These are phyloP conservation scores for Drosophila tristis DNA, from an alignment of 1,140 invertebrate genomes.

Conservation along the genomic window DNA sequence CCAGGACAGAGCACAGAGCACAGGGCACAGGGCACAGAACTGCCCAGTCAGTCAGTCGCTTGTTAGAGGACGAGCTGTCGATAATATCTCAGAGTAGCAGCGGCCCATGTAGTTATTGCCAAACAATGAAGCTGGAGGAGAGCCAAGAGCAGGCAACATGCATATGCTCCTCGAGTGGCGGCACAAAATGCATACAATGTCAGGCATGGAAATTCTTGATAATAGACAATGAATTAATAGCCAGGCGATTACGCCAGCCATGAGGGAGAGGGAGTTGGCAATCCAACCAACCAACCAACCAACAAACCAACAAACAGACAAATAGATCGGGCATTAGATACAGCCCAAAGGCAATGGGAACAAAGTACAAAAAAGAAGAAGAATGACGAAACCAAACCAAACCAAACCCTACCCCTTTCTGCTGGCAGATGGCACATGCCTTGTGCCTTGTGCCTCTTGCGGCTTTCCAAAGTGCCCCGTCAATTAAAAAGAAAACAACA, in stretches of 20 bases:
- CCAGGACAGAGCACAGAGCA: not conserved
- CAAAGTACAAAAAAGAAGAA: conserved; percentile 31
- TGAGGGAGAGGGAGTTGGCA: conserved; percentile 28
- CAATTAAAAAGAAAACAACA: conserved; percentile 60
- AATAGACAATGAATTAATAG: conserved; percentile 82
- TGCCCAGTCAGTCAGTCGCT: conserved; percentile 53
- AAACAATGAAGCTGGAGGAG: conserved; percentile 66
- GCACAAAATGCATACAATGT: conserved; percentile 81
- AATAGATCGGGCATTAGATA: conserved; percentile 60
- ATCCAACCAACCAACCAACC: conserved; percentile 31
- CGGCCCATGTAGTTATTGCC: conserved; percentile 66
- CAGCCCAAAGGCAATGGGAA: conserved; percentile 35
- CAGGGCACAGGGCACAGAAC: not conserved
- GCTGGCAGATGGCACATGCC: conserved; percentile 68
- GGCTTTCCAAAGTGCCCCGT: conserved; percentile 56
- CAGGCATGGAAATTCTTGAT: conserved; percentile 71
- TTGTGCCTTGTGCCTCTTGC: conserved; percentile 47
- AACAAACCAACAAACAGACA: conserved; percentile 38
- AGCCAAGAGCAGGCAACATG: conserved; percentile 52
- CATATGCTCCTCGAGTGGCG: conserved; percentile 60
- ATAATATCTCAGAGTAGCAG: conserved; percentile 81
- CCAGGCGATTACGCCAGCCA: conserved; percentile 58
- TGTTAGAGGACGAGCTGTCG: conserved; percentile 74
- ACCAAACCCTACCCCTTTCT: conserved; percentile 14
- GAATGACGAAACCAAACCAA: conserved; percentile 16